These are phyloP conservation scores for Mustela nigripes DNA, from an alignment of 2,113 vertebrate genomes.

Conservation along the genomic window DNA sequence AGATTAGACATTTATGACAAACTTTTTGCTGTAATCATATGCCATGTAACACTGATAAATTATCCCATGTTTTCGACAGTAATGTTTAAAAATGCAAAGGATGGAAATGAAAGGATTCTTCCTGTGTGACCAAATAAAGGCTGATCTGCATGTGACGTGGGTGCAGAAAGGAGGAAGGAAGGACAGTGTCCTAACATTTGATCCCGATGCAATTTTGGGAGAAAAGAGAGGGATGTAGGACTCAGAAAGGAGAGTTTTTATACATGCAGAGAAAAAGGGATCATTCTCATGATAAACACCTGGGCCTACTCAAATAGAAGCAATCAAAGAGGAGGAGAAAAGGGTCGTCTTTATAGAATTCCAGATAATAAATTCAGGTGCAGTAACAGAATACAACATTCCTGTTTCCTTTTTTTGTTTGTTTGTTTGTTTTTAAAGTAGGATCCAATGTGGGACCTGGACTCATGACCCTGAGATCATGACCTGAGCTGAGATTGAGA, in stretches of 20 bases:
- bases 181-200: not conserved
- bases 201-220: not conserved
- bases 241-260: not conserved
- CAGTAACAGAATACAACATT: not conserved
- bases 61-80: slow-evolving; percentile 14
- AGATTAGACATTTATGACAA: not conserved
- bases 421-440: not conserved
- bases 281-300: not conserved
- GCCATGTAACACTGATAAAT: not conserved
- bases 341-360: slow-evolving; percentile 34
- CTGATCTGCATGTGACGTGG: not conserved
- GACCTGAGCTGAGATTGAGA: not conserved
- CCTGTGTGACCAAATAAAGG: not conserved
- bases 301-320: not conserved
- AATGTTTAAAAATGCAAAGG: not conserved
- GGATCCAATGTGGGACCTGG: not conserved
- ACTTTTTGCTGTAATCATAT: not conserved
- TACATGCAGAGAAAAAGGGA: not conserved
- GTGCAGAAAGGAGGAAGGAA: not conserved
- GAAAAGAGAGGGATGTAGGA: not conserved
- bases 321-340: not conserved
- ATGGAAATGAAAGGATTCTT: slow-evolving; percentile 32
- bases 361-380: slow-evolving; percentile 1
- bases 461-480: not conserved
- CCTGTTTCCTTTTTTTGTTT: not conserved